Percentiles rank a stretch among this genome's conserved stretches.
phyloP scores from a whole-genome alignment of 2,888 invertebrate genomes.

The Cheilosia vernalis region DNA sequence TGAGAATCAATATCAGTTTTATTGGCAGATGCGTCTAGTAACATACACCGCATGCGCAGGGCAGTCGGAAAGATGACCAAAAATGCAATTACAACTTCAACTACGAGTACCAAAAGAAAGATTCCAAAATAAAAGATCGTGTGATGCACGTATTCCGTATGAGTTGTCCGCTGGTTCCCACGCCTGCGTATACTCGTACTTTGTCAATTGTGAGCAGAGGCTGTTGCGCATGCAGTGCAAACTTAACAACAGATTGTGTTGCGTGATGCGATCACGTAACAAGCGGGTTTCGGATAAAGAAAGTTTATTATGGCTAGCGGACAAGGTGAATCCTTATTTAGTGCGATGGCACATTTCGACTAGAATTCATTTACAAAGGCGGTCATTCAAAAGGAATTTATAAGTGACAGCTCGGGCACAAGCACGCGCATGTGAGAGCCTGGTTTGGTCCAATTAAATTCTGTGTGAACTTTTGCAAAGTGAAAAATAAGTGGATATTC shows the following conservation, averaged over 20 bases:
- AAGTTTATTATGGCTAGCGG: constrained; percentile 60
- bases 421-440: neutral
- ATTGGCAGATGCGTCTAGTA: too few species aligned
- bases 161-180: constrained; percentile 48
- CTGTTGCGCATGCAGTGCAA: constrained; percentile 15
- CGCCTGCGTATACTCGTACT: constrained; percentile 44
- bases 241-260: constrained; percentile 38
- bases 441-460: constrained; percentile 12
- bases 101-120: constrained; percentile 43
- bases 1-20: neutral
- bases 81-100: constrained; percentile 39
- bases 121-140: constrained; percentile 53
- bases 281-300: constrained; percentile 62
- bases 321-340: constrained; percentile 67
- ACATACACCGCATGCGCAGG: neutral
- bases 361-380: constrained; percentile 26
- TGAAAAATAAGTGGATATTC: neutral
- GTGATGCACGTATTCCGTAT: constrained; percentile 52
- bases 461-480: neutral
- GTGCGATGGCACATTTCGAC: constrained; percentile 57
- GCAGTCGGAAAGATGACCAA: constrained; percentile 45
- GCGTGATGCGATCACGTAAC: constrained; percentile 63
- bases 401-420: constrained; percentile 2
- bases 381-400: constrained; percentile 11
- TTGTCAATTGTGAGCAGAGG: constrained; percentile 38